These are phyloP conservation scores for Apodemia duryi DNA, from an alignment of 2,888 invertebrate genomes.

Conservation along the genomic window DNA sequence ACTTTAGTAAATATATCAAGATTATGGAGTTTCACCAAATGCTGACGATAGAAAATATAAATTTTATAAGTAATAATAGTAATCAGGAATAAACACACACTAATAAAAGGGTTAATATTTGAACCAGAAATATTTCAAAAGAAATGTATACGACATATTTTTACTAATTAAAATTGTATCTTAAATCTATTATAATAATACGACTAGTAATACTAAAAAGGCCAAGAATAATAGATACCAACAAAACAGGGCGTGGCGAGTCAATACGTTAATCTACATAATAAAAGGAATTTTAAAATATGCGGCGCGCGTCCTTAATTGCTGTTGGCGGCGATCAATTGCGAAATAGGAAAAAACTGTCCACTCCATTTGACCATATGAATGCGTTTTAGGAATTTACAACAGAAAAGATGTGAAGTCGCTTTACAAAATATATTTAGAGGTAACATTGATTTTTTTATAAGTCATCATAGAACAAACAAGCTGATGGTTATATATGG, in stretches of 20 bases:
- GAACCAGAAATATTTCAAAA: not conserved
- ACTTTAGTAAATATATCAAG: too few species aligned
- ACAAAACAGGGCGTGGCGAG: constrained; percentile 41
- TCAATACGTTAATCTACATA: constrained; percentile 75
- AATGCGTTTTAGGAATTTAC: constrained; percentile 57
- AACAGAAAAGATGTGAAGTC: constrained; percentile 40
- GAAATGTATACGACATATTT: not conserved
- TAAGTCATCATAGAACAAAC: too few species aligned
- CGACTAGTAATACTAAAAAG: not conserved
- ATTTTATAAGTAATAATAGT: too few species aligned
- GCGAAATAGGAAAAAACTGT: constrained; percentile 71
- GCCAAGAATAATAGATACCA: constrained; percentile 26
- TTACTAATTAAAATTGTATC: not conserved
- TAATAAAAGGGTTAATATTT: not conserved
- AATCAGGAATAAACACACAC: too few species aligned
- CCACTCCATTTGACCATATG: constrained; percentile 59
- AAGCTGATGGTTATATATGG: too few species aligned
- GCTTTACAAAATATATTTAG: not conserved
- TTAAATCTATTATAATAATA: not conserved
- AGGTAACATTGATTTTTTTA: too few species aligned
- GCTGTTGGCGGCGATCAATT: constrained; percentile 69
- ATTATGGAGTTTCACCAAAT: too few species aligned
- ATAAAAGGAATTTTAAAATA: constrained; percentile 72
- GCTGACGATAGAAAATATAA: too few species aligned
- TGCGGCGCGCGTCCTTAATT: constrained; percentile 65